Base-by-base conservation (phyloP, 2,888 invertebrate species). In the Sycophila texana region DNA sequence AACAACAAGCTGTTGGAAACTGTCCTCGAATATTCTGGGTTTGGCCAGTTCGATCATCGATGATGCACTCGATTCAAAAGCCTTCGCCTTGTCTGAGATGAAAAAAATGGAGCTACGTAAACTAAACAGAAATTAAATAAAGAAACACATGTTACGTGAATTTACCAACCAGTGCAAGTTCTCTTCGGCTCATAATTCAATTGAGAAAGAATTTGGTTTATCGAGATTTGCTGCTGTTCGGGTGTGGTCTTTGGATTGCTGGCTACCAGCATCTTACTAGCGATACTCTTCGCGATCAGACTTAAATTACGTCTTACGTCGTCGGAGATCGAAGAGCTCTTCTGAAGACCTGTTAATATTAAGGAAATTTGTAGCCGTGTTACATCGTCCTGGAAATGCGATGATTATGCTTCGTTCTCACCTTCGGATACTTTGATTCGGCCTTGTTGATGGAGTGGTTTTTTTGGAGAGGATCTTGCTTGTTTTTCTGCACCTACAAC, bases 281-380 rank as follows among this genome's bases (percentile, higher is more conserved):
- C 71, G 1, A 77, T 58, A 0, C 14, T 58, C n/a, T 66, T 77
- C 12, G 72, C 72, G 5, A 77, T 39, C 7, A 66, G 5, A 60
- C 65, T 77, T 18, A 77, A 51, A 18, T 77, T 77, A 7, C 53
- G 77, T 49, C 47, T 77, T 1, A 77, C n/a, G 20, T 77, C 72
- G 3, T 77, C 77, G n/a, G 20, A 51, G 1, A 77, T 39, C 0
- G 26, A 20, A 16, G 66, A 26, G 22, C 72, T 72, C 2, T 49
- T 58, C 13, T 51, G 66, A 0, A 67, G 1, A 51, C n/a, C 74
- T 74, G 16, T 39, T 18, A 30, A 61, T 55, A n/a, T n/a, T 4
- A 39, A 39, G 7, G 26, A 14, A 14, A 30, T 2, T 26, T 16
- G 4, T 61, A 16, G 26, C 26, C 1, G 26, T 26, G 26, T 26